Conservation (phyloP, 2,113 vertebrate species). For the Cygnus buccinator region DNA sequence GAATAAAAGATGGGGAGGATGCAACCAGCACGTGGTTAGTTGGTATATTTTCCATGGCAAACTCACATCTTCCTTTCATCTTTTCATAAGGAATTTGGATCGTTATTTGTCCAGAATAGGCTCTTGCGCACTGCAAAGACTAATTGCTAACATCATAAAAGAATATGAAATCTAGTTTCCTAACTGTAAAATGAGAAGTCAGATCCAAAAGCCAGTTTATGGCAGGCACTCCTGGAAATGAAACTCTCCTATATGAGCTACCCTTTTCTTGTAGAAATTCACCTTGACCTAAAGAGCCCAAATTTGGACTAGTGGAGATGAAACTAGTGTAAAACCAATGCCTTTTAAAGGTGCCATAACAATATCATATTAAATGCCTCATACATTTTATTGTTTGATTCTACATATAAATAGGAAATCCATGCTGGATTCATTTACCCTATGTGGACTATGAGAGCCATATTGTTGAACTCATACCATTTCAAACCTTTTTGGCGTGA, state of each 20-base stretch:
- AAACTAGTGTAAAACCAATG: background rate
- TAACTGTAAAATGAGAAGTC: background rate
- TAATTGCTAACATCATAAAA: background rate
- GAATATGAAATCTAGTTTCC: background rate
- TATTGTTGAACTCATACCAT: background rate
- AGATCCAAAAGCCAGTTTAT: background rate
- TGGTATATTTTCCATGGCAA: background rate
- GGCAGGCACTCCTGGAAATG: background rate
- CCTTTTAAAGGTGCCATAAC: background rate
- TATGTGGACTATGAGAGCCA: background rate
- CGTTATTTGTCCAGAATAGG: background rate
- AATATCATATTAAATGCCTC: background rate
- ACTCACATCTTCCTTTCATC: background rate
- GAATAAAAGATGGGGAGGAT: background rate
- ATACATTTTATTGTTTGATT: background rate
- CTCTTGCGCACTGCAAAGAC: background rate
- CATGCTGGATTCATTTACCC: background rate
- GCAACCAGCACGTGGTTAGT: background rate
- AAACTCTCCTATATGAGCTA: background rate
- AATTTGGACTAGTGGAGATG: background rate
- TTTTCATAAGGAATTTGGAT: background rate
- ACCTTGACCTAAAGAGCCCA: rapidly evolving
- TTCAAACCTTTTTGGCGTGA: background rate
- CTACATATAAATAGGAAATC: background rate
- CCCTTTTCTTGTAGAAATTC: background rate